Percentiles rank a stretch among this genome's conserved stretches.
These are phyloP conservation scores for Novumbra hubbsi DNA, from an alignment of 2,797 vertebrate species.

Conservation along the genomic window DNA sequence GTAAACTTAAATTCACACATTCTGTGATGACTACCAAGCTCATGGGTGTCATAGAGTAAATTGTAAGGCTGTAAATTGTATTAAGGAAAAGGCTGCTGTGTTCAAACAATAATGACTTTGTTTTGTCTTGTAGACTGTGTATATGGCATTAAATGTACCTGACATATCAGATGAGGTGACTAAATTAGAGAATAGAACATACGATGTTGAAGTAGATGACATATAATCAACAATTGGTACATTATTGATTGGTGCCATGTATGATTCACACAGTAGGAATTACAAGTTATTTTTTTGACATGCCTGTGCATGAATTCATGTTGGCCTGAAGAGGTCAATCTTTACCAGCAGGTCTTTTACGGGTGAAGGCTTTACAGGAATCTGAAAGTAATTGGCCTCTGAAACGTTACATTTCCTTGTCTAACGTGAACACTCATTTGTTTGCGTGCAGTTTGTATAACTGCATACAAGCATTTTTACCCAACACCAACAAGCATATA, in stretches of 20 bases:
- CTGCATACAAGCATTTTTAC: neutral
- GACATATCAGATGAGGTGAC: slow-evolving; percentile 6
- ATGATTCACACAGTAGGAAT: neutral
- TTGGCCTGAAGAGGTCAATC: slow-evolving; percentile 41
- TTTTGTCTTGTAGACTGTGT: slow-evolving; percentile 36
- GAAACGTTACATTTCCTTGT: neutral
- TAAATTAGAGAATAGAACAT: neutral
- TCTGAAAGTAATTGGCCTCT: neutral
- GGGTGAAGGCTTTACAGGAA: neutral
- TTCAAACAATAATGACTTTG: slow-evolving; percentile 67
- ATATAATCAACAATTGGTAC: neutral
- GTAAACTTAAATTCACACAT: slow-evolving; percentile 52
- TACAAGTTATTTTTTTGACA: slow-evolving; percentile 12
- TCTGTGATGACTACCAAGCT: slow-evolving; percentile 58
- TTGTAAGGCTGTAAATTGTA: slow-evolving; percentile 44
- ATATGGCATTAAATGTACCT: slow-evolving; percentile 24
- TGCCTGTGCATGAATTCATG: neutral
- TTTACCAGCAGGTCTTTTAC: slow-evolving; percentile 9
- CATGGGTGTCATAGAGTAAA: slow-evolving; percentile 58
- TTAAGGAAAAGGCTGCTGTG: slow-evolving; percentile 53
- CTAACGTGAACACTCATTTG: neutral
- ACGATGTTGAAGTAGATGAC: neutral
- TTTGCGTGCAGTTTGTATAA: neutral
- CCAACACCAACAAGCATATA: neutral
- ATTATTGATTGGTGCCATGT: neutral